These are phyloP conservation scores for Sebastes umbrosus DNA, from an alignment of 2,797 vertebrate genomes.

Conservation along the genomic window DNA sequence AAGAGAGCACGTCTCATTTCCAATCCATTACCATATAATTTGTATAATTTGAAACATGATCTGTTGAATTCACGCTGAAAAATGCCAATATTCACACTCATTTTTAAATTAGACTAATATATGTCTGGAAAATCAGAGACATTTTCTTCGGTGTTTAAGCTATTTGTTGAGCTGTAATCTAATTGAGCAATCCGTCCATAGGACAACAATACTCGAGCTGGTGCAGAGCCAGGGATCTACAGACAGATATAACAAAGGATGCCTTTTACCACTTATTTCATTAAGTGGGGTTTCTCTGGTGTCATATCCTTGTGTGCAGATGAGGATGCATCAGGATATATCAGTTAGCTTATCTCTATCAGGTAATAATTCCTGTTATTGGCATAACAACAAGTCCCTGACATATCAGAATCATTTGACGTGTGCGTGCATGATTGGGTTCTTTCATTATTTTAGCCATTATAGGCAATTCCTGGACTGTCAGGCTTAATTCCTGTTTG, in stretches of 20 bases:
- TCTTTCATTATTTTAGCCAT: no score
- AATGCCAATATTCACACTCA: neutral
- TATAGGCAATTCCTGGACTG: neutral
- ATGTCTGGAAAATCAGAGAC: neutral
- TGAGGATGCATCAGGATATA: neutral
- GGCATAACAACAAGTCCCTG: neutral
- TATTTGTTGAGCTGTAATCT: neutral
- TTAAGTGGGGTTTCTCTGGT: neutral
- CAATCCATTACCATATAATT: neutral
- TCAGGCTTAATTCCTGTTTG: neutral
- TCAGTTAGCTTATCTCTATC: neutral
- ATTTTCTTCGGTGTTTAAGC: neutral
- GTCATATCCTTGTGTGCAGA: neutral
- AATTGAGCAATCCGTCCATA: neutral
- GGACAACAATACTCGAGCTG: constrained; percentile 1
- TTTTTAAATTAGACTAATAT: constrained; percentile 6
- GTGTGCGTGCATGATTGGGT: constrained; percentile 1
- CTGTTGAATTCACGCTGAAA: constrained; percentile 3
- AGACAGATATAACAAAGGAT: neutral
- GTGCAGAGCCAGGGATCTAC: neutral
- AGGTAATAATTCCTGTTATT: neutral
- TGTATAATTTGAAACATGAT: constrained; percentile 13
- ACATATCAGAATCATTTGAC: neutral
- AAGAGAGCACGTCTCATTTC: neutral
- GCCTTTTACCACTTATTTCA: neutral